phyloP scores from a whole-genome alignment of 2,113 vertebrate species.

The Piprites chloris region DNA sequence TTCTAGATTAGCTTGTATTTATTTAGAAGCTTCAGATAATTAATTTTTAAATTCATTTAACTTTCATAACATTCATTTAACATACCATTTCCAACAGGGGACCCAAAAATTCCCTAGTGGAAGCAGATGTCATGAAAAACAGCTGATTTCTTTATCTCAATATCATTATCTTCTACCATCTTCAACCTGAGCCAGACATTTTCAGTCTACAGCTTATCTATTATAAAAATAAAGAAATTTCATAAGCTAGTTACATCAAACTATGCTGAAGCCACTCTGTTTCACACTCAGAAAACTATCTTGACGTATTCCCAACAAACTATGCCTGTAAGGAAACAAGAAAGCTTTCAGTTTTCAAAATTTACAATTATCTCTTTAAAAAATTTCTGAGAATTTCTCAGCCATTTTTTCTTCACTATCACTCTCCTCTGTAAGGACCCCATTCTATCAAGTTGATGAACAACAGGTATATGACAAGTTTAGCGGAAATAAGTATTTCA shows the following conservation, averaged over 20 bases:
- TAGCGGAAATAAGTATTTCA: not conserved
- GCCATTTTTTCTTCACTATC: not conserved
- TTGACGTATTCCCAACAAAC: not conserved
- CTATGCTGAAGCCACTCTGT: not conserved
- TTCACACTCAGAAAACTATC: not conserved
- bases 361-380: not conserved
- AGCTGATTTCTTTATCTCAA: not conserved
- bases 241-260: not conserved
- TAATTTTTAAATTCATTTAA: not conserved
- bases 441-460: not conserved
- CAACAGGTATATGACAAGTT: not conserved
- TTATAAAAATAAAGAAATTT: not conserved
- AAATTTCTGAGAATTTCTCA: not conserved
- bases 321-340: not conserved
- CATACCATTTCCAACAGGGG: not conserved
- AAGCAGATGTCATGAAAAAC: not conserved
- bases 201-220: not conserved
- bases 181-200: not conserved
- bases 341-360: not conserved
- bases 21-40: not conserved
- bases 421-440: not conserved
- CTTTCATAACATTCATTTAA: not conserved
- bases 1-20: not conserved
- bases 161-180: not conserved
- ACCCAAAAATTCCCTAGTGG: not conserved